These are phyloP conservation scores for Orgyia antiqua DNA, from an alignment of 2,888 invertebrate genomes.

Conservation along the genomic window DNA sequence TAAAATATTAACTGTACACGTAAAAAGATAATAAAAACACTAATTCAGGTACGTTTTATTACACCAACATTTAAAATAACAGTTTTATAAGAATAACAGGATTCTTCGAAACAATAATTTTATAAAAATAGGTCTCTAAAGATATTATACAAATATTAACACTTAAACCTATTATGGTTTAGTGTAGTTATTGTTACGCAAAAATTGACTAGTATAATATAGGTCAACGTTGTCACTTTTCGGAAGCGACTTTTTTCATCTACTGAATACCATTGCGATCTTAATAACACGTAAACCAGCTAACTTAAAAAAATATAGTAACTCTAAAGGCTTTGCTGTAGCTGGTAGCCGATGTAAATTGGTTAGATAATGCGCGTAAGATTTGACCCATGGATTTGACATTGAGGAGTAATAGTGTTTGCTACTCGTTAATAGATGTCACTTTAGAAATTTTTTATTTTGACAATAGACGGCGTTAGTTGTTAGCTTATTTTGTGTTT, in stretches of 20 bases:
- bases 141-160: constrained; percentile 12
- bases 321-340: background rate
- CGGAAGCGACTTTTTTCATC: constrained; percentile 35
- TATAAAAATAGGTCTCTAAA: constrained; percentile 19
- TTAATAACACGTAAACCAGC: constrained; percentile 30
- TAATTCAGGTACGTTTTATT: constrained; percentile 14
- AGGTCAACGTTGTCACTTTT: constrained; percentile 54
- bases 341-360: constrained; percentile 22
- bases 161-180: constrained; percentile 14
- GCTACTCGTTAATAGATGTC: constrained; percentile 15
- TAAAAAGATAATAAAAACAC: constrained; percentile 12
- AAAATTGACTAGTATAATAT: constrained; percentile 31
- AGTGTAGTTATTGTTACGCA: constrained; percentile 14
- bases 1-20: too few species aligned
- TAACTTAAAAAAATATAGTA: constrained; percentile 14
- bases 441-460: background rate
- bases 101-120: constrained; percentile 20
- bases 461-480: constrained; percentile 1
- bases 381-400: background rate
- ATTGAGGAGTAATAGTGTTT: background rate
- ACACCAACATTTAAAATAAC: constrained; percentile 8
- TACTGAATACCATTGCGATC: constrained; percentile 46
- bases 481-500: too few species aligned
- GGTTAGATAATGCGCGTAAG: constrained; percentile 41
- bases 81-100: constrained; percentile 13